Evolutionary conservation across 2,888 invertebrate species (phyloP), one percentile per base, ranked within the genome.

Genomic region (Drosophila mercatorum): DNA sequence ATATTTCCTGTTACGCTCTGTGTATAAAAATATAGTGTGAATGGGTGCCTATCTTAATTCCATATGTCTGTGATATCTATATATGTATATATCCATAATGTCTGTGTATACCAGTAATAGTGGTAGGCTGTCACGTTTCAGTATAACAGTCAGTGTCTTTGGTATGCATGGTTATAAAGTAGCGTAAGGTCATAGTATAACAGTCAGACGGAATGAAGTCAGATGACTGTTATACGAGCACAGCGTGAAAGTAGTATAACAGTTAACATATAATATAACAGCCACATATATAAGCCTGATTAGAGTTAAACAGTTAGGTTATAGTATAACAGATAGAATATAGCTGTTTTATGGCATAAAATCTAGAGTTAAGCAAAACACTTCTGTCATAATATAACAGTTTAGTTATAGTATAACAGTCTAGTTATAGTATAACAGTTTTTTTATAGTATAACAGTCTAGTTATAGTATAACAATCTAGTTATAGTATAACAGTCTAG

Each of bases 11-110:
- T 40, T 38, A 14, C 5, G 26, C 0, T 0, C 38, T 26, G 22
- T n/a, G 5, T 52, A 22, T 36, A 52, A 4, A 22, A 4, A 8
- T 53, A 8, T n/a, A 53, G 1, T 22, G 36, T 53, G 53, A 40
- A 40, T 53, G 53, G 26, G 36, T n/a, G 38, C n/a, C 40, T 38
- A 38, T 53, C 53, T 38, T 26, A 26, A 40, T 28, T 38, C 36
- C 38, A 12, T 5, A 52, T 22, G 22, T 22, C 22, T 22, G 22
- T 22, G 22, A 22, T 22, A 22, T 22, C 22, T 22, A 2, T 22
- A 22, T 22, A 22, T 22, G 2, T 22, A 22, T 22, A 22, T 22
- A 22, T 22, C 22, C 2, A 12, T 38, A 10, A 52, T 38, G 14
- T 10, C 38, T 0, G 12, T 14, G 5, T 38, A 52, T 22, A 12